phyloP scores from a whole-genome alignment of 2,113 vertebrate genomes.

The Dicentrarchus labrax region DNA sequence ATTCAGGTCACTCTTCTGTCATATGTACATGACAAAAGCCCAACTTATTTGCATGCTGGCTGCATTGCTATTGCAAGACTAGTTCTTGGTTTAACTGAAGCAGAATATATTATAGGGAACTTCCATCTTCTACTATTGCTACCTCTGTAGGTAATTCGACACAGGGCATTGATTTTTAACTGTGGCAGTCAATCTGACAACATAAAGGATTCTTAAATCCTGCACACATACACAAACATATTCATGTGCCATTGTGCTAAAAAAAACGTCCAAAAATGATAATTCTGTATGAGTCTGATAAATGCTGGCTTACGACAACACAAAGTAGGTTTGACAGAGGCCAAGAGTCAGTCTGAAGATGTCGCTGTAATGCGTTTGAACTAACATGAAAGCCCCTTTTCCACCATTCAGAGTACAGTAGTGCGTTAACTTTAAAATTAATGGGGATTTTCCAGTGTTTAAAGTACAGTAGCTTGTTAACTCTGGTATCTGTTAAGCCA shows the following conservation, averaged over 20 bases:
- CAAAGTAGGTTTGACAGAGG: conserved; percentile 49
- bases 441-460: conserved; percentile 76
- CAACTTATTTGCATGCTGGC: not conserved
- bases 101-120: not conserved
- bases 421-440: conserved; percentile 74
- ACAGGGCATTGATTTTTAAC: conserved; percentile 3
- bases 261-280: conserved; percentile 17
- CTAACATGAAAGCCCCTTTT: conserved; percentile 64
- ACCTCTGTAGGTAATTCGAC: not conserved
- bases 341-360: conserved; percentile 44
- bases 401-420: conserved; percentile 63
- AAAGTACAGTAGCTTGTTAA: conserved; percentile 82
- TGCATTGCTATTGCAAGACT: not conserved
- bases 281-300: conserved; percentile 34
- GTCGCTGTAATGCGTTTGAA: conserved; percentile 53
- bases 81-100: not conserved
- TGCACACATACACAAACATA: conserved; percentile 4
- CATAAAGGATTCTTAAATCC: conserved; percentile 32
- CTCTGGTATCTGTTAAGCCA: conserved; percentile 78
- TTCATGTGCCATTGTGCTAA: conserved; percentile 7
- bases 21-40: not conserved
- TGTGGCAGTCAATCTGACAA: not conserved
- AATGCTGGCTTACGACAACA: conserved; percentile 25
- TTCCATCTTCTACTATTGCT: not conserved
- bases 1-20: not conserved